A percentile compares a stretch with the other conserved stretches of the same genome.
phyloP scores from a whole-genome alignment of 2,797 vertebrate genomes.

The Gallinago solitaria region DNA sequence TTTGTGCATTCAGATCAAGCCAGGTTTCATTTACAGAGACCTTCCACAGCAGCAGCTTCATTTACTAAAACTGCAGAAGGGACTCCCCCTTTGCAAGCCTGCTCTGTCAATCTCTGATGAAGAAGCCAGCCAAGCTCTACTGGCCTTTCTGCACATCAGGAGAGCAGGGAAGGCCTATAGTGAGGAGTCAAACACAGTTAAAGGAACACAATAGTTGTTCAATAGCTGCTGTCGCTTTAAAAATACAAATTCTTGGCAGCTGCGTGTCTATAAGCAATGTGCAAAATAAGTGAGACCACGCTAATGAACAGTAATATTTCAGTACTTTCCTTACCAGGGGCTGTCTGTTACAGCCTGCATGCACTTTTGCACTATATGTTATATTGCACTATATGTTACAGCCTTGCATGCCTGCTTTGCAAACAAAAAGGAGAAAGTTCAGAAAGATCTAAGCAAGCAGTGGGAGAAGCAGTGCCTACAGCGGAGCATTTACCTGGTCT shows the following conservation, averaged over 20 bases:
- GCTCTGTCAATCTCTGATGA: fast-evolving
- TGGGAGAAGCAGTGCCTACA: neutral
- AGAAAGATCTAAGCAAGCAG: neutral
- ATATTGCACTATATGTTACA: too few species aligned
- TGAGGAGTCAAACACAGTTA: neutral
- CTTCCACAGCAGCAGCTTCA: neutral
- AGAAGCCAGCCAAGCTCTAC: neutral
- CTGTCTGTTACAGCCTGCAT: neutral
- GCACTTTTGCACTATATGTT: neutral
- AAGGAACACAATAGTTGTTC: neutral
- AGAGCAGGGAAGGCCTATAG: neutral
- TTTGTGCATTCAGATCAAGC: neutral
- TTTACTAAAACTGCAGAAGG: neutral
- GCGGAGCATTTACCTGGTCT: neutral
- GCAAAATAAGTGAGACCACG: neutral
- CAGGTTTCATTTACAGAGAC: neutral
- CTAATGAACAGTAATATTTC: neutral
- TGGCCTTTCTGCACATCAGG: neutral
- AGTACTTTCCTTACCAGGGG: neutral
- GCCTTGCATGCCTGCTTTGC: neutral
- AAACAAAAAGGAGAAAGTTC: neutral
- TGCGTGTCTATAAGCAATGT: neutral
- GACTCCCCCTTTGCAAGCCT: neutral
- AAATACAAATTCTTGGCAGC: neutral
- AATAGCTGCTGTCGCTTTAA: neutral